Percentiles rank a stretch among this genome's conserved stretches.
Evolutionary conservation across 2,797 vertebrate genomes (phyloP).

Genomic region (Kryptolebias ocellatus): DNA sequence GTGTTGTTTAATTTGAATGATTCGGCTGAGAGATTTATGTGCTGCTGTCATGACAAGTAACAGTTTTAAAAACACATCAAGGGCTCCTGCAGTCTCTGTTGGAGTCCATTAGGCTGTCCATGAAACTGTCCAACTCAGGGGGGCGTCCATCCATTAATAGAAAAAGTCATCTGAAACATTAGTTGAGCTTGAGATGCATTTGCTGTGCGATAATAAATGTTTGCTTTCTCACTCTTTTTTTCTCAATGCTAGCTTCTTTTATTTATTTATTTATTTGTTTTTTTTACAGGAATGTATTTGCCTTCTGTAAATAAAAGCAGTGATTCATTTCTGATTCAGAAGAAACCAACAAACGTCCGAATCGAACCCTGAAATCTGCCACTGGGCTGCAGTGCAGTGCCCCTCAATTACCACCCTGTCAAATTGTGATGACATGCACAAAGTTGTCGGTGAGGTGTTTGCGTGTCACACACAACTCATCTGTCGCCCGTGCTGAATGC

Average conservation of each 20-base stretch:
- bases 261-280: neutral
- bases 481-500: slow-evolving; percentile 12
- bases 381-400: slow-evolving; percentile 2
- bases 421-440: slow-evolving; percentile 38
- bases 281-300: too few relatives aligned
- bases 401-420: slow-evolving; percentile 15
- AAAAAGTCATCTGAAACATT: neutral
- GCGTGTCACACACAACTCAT: slow-evolving; percentile 47
- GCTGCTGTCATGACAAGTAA: neutral
- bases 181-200: too few relatives aligned
- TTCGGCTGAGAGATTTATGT: too few relatives aligned
- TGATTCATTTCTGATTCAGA: neutral
- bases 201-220: too few relatives aligned
- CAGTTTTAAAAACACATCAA: neutral
- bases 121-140: neutral
- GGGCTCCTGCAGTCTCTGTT: neutral
- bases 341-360: neutral
- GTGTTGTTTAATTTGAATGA: too few relatives aligned
- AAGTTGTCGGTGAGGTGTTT: slow-evolving; percentile 38
- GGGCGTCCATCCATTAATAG: neutral
- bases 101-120: neutral
- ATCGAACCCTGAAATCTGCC: slow-evolving; percentile 4
- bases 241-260: neutral
- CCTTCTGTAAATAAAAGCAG: too few relatives aligned
- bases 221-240: too few relatives aligned